Base-by-base conservation (phyloP, 2,888 invertebrate genomes). In the Trichogramma dendrolimi region DNA sequence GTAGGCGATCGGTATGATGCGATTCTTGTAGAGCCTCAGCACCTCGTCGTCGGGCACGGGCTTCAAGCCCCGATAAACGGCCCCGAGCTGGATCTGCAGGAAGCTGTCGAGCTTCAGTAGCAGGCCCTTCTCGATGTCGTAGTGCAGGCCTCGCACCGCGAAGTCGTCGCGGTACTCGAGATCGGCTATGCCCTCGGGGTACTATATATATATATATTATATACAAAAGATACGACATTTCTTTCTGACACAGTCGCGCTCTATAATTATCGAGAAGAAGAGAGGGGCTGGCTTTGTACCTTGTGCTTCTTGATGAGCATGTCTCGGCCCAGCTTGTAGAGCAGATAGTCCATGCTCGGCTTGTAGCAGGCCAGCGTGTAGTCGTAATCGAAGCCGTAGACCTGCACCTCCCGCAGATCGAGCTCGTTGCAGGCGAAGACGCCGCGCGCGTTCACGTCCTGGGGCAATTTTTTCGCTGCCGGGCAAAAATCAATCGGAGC, bases 371-470 rank as follows among this genome's bases (percentile, higher is more conserved):
- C 97, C 72, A 98, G 80, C 0, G 98, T 98, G 80, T 98, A 98
- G 80, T 98, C 98, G 82, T 98, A 98, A 81, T 98, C 98, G 82
- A 98, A 98, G 49, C 98, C 94, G 83, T 96, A 96, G 0, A 96
- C 94, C 73, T 92, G 87, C 48, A 98, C 92, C 80, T 95, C 92
- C 67, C 89, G 85, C 58, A 98, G 82, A 79, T 96, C 91, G 61
- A 97, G 82, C 76, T 97, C 96, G 81, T 98, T 98, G 80, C 96
- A 97, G 8, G 96, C 95, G 81, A 96, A 98, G 3, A 98, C 94
- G 48, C 92, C 94, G 71, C 86, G 84, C 0, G 89, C 86, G 75
- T 94, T 91, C 1, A 94, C 94, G 83, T 94, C 90, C 74, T 87
- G 86, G 4, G 94, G 94, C 42, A 93, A 80, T 76, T 94, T 94